Base-by-base conservation (phyloP, 2,888 invertebrate species). In the Cecidostiba fungosa region DNA sequence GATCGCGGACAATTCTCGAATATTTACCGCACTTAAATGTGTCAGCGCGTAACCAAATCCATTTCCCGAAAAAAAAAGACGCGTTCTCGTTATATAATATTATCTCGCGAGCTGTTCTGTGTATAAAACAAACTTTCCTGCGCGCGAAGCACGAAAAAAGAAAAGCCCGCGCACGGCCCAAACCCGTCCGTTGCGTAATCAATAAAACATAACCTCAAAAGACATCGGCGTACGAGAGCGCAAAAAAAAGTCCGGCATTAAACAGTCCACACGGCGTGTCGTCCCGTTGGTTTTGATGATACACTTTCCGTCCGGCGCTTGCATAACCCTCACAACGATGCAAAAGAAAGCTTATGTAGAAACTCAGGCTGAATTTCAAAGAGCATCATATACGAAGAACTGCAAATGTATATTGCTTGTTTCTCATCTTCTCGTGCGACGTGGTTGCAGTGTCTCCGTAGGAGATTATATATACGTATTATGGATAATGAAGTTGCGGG, bases 121-220 rank as follows among this genome's bases (percentile, higher is more conserved):
- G 19, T 43, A 14, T 26, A 66, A 69, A 50, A 70, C 43, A 59
- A 74, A 59, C 79, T 84, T 84, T 84, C 79, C n/a, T 79, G n/a
- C 10, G 54, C 1, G 8, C 1, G 79, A 74, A 73, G 19, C 84
- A 74, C 69, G 54, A n/a, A 69, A 8, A 79, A 66, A 50, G 43
- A 66, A 4, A 74, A 32, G 26, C 43, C n/a, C 62, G 8, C 32
- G 47, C 29, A 66, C 29, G 54, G 32, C 10, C 47, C 19, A 69
- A 23, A 16, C n/a, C 23, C 26, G 73, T 26, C 29, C 3, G 16
- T 76, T 82, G 54, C 82, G 5, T 36, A 82, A 66, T 26, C 23
- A 23, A 62, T 50, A 2, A 62, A 62, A 62, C 62, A 62, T n/a
- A 66, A 66, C 26, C 66, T 26, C 66, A 12, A 66, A 8, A 66